Base-by-base conservation (phyloP, 2,888 invertebrate genomes). In the Smittia aterrima region DNA sequence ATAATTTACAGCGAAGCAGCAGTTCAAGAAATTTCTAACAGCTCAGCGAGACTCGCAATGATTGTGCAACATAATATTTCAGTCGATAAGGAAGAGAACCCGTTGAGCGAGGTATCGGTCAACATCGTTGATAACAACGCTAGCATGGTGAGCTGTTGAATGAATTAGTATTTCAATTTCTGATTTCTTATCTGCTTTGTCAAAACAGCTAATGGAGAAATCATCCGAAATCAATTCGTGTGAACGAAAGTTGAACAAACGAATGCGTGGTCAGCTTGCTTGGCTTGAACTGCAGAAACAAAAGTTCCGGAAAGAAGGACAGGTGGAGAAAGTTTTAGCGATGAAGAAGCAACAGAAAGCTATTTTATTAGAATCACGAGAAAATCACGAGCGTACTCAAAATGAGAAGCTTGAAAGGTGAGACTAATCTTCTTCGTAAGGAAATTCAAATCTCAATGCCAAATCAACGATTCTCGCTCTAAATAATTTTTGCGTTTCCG, bases 271-370 rank as follows among this genome's bases (percentile, higher is more conserved):
- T 1, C 88, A 89, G 81, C 81, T 89, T 76, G 85, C 86, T 0
- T 87, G 85, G 85, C 79, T 91, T 18, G 89, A 90, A 79, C 86
- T 89, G 66, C 88, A 90, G 78, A 89, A 88, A 79, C 87, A 84
- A 79, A 83, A 80, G 76, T 83, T 85, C 32, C 83, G 85, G 74
- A 84, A 87, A 77, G 86, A 86, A 68, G 88, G 88, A 0, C 82
- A 85, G 67, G 82, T 86, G 25, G 83, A 86, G 58, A 84, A 85
- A 77, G 86, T 87, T 75, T 86, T 87, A 0, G 80, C 86, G 1
- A 85, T 90, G 25, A 88, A 87, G 77, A 90, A 90, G 79, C 89
- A 88, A 77, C 90, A 91, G 79, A 82, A 90, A 75, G 89, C 87
- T 0, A 82, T 91, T 74, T 80, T 90, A 74, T 79, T 89, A 78